Percentiles rank a stretch among this genome's conserved stretches.
Evolutionary conservation across 2,888 invertebrate species (phyloP).

Genomic region (Achlya flavicornis): DNA sequence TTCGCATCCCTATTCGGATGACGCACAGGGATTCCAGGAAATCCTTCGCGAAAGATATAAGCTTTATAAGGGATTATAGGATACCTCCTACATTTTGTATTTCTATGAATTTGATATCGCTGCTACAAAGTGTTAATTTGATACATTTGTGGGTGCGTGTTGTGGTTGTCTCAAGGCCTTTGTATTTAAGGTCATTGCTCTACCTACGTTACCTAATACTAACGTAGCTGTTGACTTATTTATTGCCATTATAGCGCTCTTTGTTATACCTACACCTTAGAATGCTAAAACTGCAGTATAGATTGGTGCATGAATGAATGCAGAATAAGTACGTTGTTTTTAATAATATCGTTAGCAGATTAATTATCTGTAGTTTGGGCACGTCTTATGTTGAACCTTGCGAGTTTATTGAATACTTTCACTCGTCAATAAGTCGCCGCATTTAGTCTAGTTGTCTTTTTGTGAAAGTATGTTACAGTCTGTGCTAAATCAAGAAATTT

Average conservation of each 20-base stretch:
- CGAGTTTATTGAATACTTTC: not conserved
- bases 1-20: not conserved
- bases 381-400: not conserved
- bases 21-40: not conserved
- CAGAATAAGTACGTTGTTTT: not conserved
- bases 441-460: no score
- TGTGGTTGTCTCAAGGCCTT: constrained; percentile 4
- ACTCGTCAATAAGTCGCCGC: not conserved
- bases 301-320: constrained; percentile 1
- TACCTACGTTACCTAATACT: not conserved
- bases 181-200: constrained; percentile 5
- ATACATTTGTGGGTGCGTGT: constrained; percentile 5
- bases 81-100: not conserved
- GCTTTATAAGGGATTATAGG: not conserved
- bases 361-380: not conserved
- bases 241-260: not conserved
- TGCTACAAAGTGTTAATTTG: not conserved
- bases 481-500: no score
- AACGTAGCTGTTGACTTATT: not conserved
- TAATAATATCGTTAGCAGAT: not conserved
- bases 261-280: not conserved
- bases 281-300: not conserved
- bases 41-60: constrained; percentile 3
- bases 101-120: constrained; percentile 8
- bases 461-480: no score